phyloP scores from a whole-genome alignment of 2,888 invertebrate genomes.

The Melipona beecheii region DNA sequence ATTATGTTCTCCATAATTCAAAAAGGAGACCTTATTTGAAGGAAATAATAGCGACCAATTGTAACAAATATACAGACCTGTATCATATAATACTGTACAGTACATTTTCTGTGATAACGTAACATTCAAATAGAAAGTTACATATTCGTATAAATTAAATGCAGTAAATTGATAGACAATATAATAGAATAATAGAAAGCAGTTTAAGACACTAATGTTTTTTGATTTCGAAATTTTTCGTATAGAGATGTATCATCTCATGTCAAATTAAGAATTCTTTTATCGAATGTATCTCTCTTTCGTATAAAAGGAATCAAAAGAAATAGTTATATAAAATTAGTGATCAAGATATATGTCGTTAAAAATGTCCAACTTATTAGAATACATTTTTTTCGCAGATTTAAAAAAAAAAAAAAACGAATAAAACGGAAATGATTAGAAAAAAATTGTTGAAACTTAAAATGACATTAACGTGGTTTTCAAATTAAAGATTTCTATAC shows the following conservation, averaged over 20 bases:
- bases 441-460: constrained; percentile 3
- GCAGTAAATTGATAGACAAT: constrained; percentile 8
- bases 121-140: constrained; percentile 40
- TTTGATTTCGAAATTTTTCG: constrained; percentile 14
- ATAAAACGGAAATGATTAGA: neutral
- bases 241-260: neutral
- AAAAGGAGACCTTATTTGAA: constrained; percentile 28
- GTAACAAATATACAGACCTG: constrained; percentile 29
- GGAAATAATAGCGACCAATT: constrained; percentile 33
- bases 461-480: neutral
- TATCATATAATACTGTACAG: constrained; percentile 47
- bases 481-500: constrained; percentile 3
- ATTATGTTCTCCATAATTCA: constrained; percentile 48
- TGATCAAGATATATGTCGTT: neutral
- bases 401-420: neutral
- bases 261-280: neutral
- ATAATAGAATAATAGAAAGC: constrained; percentile 28
- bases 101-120: constrained; percentile 70
- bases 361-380: constrained; percentile 9
- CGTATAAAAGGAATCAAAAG: no score
- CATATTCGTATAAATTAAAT: constrained; percentile 33
- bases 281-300: neutral
- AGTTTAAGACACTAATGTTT: constrained; percentile 3
- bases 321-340: neutral
- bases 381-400: neutral